Evolutionary conservation across 1,140 invertebrate species (phyloP), one percentile per base, ranked within the genome.

Genomic region (Ceratina australensis): DNA sequence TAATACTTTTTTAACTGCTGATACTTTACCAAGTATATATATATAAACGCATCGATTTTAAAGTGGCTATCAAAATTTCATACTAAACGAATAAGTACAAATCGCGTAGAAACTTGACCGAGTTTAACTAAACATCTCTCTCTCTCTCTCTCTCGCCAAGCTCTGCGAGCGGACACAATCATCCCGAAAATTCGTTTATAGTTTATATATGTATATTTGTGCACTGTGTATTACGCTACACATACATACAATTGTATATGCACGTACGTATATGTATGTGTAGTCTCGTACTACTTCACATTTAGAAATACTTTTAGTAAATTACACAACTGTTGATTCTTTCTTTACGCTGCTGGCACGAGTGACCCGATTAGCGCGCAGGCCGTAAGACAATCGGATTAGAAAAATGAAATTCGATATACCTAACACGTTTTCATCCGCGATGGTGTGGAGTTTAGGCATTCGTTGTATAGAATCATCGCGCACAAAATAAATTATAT

Each of bases 211-310:
- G 33, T 42, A 42, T 33, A 4, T 72, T 47, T 75, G 50, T 78
- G 76, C 60, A 72, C 15, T 78, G 22, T 72, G 33, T 72, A 72
- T 54, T 52, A n/a, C 26, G 68, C 54, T 68, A 71, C 63, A 72
- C 57, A 72, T 60, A 61, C 42, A 63, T 47, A 42, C n/a, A 50
- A 26, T 24, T 59, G 47, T 47, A 64, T 20, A 59, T 16, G 47
- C 8, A 56, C 12, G 57, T 66, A 47, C 28, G n/a, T 68, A 61
- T 68, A 61, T 63, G 18, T 71, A 65, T 78, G 63, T 59, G 50
- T 64, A 78, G 24, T 72, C 77, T 76, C 59, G 75, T 84, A 81
- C 83, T 84, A 84, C 79, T 85, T 85, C 83, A 81, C 74, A 85
- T 85, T 85, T 78, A 78, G 26, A 64, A 66, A 72, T 61, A 52